phyloP scores from a whole-genome alignment of 2,113 vertebrate genomes.

The Nannobrachium achirus region DNA sequence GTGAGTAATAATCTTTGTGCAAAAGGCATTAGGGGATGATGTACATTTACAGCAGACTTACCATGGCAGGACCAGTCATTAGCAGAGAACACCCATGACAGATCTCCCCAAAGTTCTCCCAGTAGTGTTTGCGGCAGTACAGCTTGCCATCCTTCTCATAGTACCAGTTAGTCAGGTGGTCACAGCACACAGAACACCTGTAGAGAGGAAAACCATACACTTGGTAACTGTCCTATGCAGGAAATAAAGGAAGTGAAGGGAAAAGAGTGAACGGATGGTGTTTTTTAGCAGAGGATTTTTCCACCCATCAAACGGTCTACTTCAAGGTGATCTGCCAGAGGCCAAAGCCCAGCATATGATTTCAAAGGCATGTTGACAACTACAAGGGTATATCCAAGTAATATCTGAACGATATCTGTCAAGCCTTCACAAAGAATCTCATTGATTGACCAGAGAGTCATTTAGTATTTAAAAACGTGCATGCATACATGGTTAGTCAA shows the following conservation, averaged over 20 bases:
- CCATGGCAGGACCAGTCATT: constrained; percentile 97
- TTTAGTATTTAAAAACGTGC: too few relatives aligned
- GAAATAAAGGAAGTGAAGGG: not conserved
- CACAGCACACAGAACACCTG: constrained; percentile 94
- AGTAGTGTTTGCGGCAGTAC: constrained; percentile 94
- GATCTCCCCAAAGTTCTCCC: constrained; percentile 92
- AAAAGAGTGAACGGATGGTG: not conserved
- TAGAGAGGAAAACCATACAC: constrained; percentile 24
- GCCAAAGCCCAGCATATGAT: constrained; percentile 15
- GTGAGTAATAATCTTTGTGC: not conserved
- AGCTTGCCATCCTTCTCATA: constrained; percentile 92
- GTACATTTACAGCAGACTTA: constrained; percentile 52
- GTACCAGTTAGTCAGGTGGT: constrained; percentile 94
- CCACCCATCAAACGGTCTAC: not conserved
- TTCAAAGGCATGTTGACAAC: constrained; percentile 29
- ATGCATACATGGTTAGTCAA: too few relatives aligned
- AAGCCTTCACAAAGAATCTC: not conserved
- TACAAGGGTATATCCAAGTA: constrained; percentile 7
- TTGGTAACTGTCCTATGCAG: not conserved
- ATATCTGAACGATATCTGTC: not conserved
- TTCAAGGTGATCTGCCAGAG: not conserved
- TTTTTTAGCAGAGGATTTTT: not conserved
- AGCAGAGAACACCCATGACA: constrained; percentile 95
- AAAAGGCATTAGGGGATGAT: not conserved
- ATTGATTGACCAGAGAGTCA: too few relatives aligned